These are phyloP conservation scores for Cotesia chilonis DNA, from an alignment of 1,140 invertebrate genomes.

Conservation along the genomic window DNA sequence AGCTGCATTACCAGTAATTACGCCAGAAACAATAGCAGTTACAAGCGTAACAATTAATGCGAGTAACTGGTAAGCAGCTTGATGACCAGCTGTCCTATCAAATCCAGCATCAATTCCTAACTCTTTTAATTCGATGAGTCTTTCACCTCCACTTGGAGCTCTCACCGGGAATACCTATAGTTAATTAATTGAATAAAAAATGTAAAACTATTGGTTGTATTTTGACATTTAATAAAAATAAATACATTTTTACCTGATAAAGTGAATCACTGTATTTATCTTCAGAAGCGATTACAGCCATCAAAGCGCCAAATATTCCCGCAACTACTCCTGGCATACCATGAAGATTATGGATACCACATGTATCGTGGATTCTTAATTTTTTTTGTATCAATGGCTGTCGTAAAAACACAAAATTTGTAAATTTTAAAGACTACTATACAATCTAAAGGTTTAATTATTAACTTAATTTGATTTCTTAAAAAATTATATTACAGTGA, in stretches of 20 bases:
- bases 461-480: not conserved
- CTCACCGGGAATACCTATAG: conserved; percentile 58
- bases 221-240: not conserved
- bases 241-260: conserved; percentile 60
- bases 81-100: conserved; percentile 72
- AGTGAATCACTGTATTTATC: conserved; percentile 68
- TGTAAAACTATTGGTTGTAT: too few species aligned
- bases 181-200: not conserved
- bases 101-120: conserved; percentile 62
- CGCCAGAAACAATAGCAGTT: conserved; percentile 78
- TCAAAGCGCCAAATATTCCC: conserved; percentile 79
- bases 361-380: conserved; percentile 87
- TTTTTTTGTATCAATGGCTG: conserved; percentile 78
- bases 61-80: conserved; percentile 82
- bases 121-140: conserved; percentile 52
- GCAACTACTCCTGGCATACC: conserved; percentile 93
- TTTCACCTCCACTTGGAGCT: conserved; percentile 50
- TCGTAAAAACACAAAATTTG: conserved; percentile 37
- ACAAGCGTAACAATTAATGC: conserved; percentile 76
- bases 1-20: conserved; percentile 77
- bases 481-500: conserved; percentile 75
- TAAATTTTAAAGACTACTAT: not conserved
- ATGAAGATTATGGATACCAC: conserved; percentile 95
- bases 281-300: conserved; percentile 76
- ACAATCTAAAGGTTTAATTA: not conserved